Conservation (phyloP, 2,113 vertebrate genomes). For the Ceuthmochares aereus region DNA sequence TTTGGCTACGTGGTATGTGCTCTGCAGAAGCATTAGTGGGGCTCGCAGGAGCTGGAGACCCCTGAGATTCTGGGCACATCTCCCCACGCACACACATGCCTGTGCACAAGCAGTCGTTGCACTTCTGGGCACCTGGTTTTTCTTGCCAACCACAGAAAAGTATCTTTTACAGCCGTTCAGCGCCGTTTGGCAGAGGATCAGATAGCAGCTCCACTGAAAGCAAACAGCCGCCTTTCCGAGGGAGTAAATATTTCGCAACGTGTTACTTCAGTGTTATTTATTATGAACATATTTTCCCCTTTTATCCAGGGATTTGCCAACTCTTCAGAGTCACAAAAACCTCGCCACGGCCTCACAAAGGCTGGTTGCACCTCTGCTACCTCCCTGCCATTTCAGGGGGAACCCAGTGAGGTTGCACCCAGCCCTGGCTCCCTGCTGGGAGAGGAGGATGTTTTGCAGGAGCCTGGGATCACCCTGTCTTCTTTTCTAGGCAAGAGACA, state of each 20-base stretch:
- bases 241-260: slow-evolving; percentile 33
- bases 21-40: fast-evolving
- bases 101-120: not conserved
- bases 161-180: not conserved
- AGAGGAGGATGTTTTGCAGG: not conserved
- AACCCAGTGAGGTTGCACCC: not conserved
- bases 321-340: not conserved
- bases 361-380: not conserved
- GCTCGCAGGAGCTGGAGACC: not conserved
- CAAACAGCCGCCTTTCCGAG: slow-evolving; percentile 49
- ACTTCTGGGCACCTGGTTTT: slow-evolving; percentile 4
- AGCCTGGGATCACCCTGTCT: not conserved
- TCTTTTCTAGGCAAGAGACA: not conserved
- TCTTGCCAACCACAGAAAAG: not conserved
- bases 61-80: fast-evolving
- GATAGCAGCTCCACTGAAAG: slow-evolving; percentile 37
- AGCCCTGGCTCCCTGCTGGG: not conserved
- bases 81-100: not conserved
- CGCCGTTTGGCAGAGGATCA: slow-evolving; percentile 38
- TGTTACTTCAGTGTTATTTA: slow-evolving; percentile 46
- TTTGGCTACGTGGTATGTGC: fast-evolving
- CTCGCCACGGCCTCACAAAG: fast-evolving
- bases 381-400: fast-evolving
- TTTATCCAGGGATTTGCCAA: slow-evolving; percentile 15
- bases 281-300: slow-evolving; percentile 41